phyloP scores from a whole-genome alignment of 2,113 vertebrate species.

The Meriones unguiculatus region DNA sequence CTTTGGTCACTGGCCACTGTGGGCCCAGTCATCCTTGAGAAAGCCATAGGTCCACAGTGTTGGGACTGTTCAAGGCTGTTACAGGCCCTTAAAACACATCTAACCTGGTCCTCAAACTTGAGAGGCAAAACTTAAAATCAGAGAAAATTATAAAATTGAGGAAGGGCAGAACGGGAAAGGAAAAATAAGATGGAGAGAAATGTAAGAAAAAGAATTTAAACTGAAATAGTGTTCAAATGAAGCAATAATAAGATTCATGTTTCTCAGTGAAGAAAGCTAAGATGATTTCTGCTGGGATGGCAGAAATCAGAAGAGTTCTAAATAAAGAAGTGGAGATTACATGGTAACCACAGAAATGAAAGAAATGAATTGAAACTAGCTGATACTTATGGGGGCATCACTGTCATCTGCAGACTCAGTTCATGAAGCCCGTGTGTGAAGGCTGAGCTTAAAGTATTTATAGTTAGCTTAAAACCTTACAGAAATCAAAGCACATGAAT shows the following conservation, averaged over 20 bases:
- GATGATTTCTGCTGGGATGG: no score
- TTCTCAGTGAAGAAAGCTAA: constrained; percentile 20
- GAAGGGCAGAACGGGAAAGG: neutral
- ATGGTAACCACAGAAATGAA: neutral
- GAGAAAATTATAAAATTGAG: neutral
- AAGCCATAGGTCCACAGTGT: neutral
- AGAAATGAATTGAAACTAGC: neutral
- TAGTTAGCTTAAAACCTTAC: neutral
- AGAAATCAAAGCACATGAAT: constrained; percentile 23
- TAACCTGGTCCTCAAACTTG: neutral
- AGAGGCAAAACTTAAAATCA: neutral
- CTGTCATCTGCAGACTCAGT: neutral
- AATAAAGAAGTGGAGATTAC: neutral
- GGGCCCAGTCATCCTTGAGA: neutral
- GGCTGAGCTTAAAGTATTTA: neutral
- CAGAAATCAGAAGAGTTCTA: neutral
- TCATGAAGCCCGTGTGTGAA: neutral
- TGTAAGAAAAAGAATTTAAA: neutral
- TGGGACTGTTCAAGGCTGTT: neutral
- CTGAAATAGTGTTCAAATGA: neutral
- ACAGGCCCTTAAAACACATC: neutral
- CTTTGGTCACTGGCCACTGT: neutral
- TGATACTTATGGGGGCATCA: neutral
- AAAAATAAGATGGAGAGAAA: neutral
- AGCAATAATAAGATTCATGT: neutral